A percentile compares a stretch with the other conserved stretches of the same genome.
These are phyloP conservation scores for Timema podura DNA, from an alignment of 2,888 invertebrate genomes.

Conservation along the genomic window DNA sequence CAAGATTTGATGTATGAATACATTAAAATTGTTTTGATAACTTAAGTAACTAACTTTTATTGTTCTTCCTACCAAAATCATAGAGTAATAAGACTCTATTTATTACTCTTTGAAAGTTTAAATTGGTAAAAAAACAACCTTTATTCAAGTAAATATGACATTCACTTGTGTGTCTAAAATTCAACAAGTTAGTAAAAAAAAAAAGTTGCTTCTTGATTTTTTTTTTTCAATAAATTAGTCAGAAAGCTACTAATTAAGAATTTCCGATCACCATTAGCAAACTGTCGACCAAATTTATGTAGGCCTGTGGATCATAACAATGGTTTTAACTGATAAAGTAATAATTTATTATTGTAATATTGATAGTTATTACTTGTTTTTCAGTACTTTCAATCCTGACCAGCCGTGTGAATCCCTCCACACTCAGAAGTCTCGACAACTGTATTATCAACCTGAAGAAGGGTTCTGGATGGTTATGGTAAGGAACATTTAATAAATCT, in stretches of 20 bases:
- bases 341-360: neutral
- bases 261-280: constrained; percentile 7
- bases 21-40: too few species aligned
- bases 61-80: too few species aligned
- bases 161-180: too few species aligned
- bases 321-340: too few species aligned
- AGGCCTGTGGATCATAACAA: neutral
- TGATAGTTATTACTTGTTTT: constrained; percentile 10
- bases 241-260: neutral
- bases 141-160: too few species aligned
- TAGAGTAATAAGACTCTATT: too few species aligned
- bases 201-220: neutral
- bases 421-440: constrained; percentile 82
- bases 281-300: neutral
- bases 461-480: constrained; percentile 92
- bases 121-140: too few species aligned
- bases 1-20: too few species aligned
- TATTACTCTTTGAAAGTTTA: too few species aligned
- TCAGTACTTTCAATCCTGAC: constrained; percentile 74
- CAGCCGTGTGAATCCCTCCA: constrained; percentile 79
- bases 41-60: too few species aligned
- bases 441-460: constrained; percentile 82
- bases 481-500: constrained; percentile 35
- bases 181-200: too few species aligned
- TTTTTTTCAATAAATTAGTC: constrained; percentile 21